Evolutionary conservation across 2,888 invertebrate species (phyloP).

Genomic region (Ennomos quercinarius): DNA sequence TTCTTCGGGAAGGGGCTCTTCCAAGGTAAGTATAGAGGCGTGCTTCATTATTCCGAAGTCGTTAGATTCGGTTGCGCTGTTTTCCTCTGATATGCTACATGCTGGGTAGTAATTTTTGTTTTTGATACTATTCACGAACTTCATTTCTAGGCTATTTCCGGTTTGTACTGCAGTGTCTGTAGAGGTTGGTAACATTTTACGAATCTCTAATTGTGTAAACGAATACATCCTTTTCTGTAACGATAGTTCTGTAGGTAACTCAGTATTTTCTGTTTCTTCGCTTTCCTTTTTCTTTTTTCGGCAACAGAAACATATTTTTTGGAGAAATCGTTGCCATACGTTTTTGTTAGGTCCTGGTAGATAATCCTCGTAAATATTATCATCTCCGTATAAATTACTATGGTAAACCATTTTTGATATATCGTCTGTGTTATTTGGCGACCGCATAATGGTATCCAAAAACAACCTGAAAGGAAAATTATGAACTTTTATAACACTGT

Average conservation of each 20-base stretch:
- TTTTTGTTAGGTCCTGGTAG: slow-evolving; percentile 19
- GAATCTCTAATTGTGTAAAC: slow-evolving; percentile 64
- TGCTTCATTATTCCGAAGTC: slow-evolving; percentile 13
- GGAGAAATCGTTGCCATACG: slow-evolving; percentile 28
- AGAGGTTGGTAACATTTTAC: slow-evolving; percentile 46
- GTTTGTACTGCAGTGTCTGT: slow-evolving; percentile 66
- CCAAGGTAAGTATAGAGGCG: slow-evolving; percentile 29
- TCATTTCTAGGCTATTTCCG: slow-evolving; percentile 63
- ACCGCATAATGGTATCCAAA: slow-evolving; percentile 70
- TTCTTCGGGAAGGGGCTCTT: slow-evolving; percentile 31
- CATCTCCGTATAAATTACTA: slow-evolving; percentile 45
- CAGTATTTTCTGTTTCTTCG: slow-evolving; percentile 9
- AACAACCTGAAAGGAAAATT: slow-evolving; percentile 60
- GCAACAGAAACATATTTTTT: slow-evolving; percentile 34
- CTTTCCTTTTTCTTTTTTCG: slow-evolving; percentile 39
- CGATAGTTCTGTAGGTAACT: background rate
- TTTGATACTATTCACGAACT: slow-evolving; percentile 14
- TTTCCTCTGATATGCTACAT: background rate
- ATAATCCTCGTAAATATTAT: slow-evolving; percentile 27
- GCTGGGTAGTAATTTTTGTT: background rate
- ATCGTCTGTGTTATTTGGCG: slow-evolving; percentile 60
- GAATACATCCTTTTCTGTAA: slow-evolving; percentile 48
- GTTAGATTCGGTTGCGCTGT: background rate
- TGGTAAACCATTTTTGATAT: slow-evolving; percentile 46
- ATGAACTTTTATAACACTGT: too few species aligned